Evolutionary conservation across 2,113 vertebrate species (phyloP).

Genomic region (Vidua macroura): DNA sequence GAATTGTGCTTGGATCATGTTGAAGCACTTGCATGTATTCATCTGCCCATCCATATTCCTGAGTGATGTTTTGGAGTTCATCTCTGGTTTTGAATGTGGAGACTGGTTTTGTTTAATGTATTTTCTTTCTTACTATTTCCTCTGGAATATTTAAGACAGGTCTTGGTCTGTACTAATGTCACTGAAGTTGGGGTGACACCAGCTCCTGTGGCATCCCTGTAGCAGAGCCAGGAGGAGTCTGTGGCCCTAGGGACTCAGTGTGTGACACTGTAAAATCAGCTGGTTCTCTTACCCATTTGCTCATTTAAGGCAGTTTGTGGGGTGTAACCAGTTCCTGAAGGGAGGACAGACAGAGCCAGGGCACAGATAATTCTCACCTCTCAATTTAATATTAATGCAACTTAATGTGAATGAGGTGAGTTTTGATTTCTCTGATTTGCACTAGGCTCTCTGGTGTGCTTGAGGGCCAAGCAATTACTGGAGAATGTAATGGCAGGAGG

Average conservation of each 20-base stretch:
- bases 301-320: background rate
- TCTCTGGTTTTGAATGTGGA: background rate
- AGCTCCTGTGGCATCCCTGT: background rate
- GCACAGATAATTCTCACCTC: background rate
- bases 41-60: background rate
- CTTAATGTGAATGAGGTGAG: background rate
- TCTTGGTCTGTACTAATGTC: background rate
- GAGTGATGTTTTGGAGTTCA: background rate
- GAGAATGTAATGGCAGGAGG: background rate
- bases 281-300: background rate
- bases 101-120: background rate
- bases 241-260: background rate
- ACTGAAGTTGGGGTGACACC: background rate
- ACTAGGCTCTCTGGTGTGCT: background rate
- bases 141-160: background rate
- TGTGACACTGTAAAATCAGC: background rate
- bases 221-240: background rate
- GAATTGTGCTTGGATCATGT: background rate
- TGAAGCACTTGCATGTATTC: background rate
- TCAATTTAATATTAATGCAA: background rate
- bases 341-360: background rate
- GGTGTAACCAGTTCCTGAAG: background rate
- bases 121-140: background rate
- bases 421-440: background rate
- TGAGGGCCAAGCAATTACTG: background rate